Base-by-base conservation (phyloP, 2,888 invertebrate genomes). In the Coleophora flavipennella region DNA sequence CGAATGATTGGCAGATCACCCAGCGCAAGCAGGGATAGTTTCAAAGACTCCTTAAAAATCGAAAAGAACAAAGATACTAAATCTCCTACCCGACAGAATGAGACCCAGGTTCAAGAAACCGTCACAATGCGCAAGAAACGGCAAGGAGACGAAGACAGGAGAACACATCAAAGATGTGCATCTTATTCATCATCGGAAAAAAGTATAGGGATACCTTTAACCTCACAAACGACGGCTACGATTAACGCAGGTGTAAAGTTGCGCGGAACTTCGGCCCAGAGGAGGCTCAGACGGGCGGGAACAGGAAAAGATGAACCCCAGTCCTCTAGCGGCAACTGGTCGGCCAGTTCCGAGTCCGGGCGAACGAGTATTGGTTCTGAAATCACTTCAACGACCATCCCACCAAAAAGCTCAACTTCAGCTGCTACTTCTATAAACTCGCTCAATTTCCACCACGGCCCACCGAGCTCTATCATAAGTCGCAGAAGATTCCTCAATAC, bases 271-370 rank as follows among this genome's bases (percentile, higher is more conserved):
- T 90, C 93, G 2, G 87, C 88, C 28, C 90, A 92, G 67, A 87
- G 91, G 53, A 80, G 92, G 48, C 87, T 91, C 57, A 84, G 92
- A 43, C 85, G 92, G 45, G 88, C 88, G 29, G 90, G 88, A 12
- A 75, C 85, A 34, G 87, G 84, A 33, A 92, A 91, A 68, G 94
- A 95, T 47, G 93, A 94, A 60, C 92, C 91, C 28, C 93, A 95
- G 73, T 95, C 95, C 1, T 95, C 95, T 10, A 93, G 94, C 57
- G 97, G 97, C 31, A 96, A 97, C 75, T 97, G 97, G 97, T 95
- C 95, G 51, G 96, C 94, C 1, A 96, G 95, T 62, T 95, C 95
- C 0, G 94, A 94, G 69, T 94, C 94, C 39, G 94, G 94, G 13
- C 85, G 94, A 45, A 92, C 94, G 4, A 94, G 94, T 39, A 91